These are phyloP conservation scores for Microctonus hyperodae DNA, from an alignment of 2,888 invertebrate genomes.

Conservation along the genomic window DNA sequence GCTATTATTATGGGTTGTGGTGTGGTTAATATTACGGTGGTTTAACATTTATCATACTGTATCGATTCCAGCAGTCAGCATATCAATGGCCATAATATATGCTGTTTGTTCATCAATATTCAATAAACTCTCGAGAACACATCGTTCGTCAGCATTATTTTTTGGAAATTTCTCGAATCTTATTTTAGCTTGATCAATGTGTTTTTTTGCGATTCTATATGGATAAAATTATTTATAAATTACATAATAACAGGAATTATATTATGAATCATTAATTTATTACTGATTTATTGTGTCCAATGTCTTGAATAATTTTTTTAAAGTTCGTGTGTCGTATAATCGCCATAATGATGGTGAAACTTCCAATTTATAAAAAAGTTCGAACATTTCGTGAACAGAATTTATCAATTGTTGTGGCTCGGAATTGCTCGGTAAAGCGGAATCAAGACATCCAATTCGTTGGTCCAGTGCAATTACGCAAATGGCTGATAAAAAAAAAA, in stretches of 20 bases:
- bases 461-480: conserved; percentile 83
- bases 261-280: conserved; percentile 47
- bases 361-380: conserved; percentile 78
- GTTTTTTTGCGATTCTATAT: conserved; percentile 51
- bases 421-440: conserved; percentile 65
- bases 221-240: conserved; percentile 24
- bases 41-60: conserved; percentile 65
- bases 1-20: background rate
- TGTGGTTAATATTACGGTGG: background rate
- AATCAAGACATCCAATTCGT: conserved; percentile 76
- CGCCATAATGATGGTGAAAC: conserved; percentile 79
- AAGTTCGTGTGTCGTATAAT: conserved; percentile 74
- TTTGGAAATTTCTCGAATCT: conserved; percentile 56
- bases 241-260: background rate
- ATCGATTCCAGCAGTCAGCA: conserved; percentile 76
- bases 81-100: conserved; percentile 73
- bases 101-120: conserved; percentile 70
- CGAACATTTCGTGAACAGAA: conserved; percentile 79
- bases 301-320: conserved; percentile 75
- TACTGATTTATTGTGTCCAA: conserved; percentile 77
- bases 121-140: conserved; percentile 72
- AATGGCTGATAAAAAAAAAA: conserved; percentile 69
- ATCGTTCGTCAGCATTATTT: conserved; percentile 64
- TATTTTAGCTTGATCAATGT: conserved; percentile 58
- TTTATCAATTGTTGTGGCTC: conserved; percentile 80